Conservation (phyloP, 1,140 invertebrate genomes). For the Carposina sasakii region DNA sequence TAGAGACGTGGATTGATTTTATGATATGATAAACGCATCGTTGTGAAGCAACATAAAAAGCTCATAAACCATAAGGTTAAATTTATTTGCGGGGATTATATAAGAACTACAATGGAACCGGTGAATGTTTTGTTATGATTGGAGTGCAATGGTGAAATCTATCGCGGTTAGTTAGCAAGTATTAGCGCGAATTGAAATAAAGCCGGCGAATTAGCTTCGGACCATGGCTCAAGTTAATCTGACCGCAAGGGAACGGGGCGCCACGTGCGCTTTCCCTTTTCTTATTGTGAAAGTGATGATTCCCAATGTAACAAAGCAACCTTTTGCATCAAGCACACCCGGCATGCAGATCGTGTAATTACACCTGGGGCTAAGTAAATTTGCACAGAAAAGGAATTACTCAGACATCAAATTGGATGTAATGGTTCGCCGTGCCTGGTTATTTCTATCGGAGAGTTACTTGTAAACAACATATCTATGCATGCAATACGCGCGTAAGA, state of each 20-base stretch:
- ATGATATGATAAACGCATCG: slow-evolving; percentile 46
- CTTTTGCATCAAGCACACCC: slow-evolving; percentile 33
- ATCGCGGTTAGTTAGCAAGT: slow-evolving; percentile 32
- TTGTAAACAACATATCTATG: no score
- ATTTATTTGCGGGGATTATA: slow-evolving; percentile 10
- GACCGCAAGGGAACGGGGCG: slow-evolving; percentile 65
- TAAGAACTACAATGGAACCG: slow-evolving; percentile 11
- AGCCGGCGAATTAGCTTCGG: slow-evolving; percentile 61
- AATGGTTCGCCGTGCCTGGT: no score
- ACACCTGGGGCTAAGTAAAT: background rate
- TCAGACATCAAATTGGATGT: no score
- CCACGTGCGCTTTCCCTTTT: slow-evolving; percentile 63
- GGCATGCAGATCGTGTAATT: background rate
- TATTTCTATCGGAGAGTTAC: no score
- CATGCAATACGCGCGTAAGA: no score
- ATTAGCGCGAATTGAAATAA: slow-evolving; percentile 62
- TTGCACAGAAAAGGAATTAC: background rate
- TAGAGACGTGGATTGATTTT: slow-evolving; percentile 44
- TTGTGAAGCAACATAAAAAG: no score
- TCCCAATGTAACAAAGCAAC: slow-evolving; percentile 54
- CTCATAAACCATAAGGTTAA: no score
- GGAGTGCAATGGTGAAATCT: no score
- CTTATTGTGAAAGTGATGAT: slow-evolving; percentile 71
- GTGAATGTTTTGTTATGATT: no score
- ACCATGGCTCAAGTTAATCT: slow-evolving; percentile 50